Base-by-base conservation (phyloP, 2,797 vertebrate genomes). In the Ctenochaetus hawaiiensis region DNA sequence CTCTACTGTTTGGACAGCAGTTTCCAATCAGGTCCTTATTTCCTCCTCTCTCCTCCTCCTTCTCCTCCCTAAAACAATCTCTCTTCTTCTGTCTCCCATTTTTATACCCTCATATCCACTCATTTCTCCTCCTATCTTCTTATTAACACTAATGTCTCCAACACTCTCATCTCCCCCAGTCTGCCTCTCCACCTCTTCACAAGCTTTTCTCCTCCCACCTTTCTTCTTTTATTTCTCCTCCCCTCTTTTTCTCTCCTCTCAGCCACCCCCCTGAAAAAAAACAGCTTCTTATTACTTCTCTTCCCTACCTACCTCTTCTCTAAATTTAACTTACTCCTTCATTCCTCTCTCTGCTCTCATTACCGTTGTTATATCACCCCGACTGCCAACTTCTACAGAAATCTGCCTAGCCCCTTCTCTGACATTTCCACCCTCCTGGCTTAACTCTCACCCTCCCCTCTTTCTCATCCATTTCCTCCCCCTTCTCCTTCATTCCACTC, bases 371-470 rank as follows among this genome's bases (percentile, higher is more conserved):
- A 77, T 51, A 80, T 80, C 52, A 67, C 6, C 45, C 43, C 2
- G 0, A 59, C 72, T 63, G 56, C 75, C 64, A 81, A 43, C 77
- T 79, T 79, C 70, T 75, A 67, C 72, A 67, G 26, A 77, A 75
- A 53, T 53, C n/a, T 44, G 10, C 60, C 71, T 71, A 6, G 23
- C 43, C 67, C 56, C 23, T 23, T 75, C 56, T 69, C 71, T 71
- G 17, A 69, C 54, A 70, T 57, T 65, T 71, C 53, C 64, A 61
- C 67, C 67, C 66, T 77, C 81, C 1, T 12, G 26, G 68, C 3
- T 77, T 57, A 54, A 10, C 45, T 2, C 20, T 14, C 47, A 8
- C 52, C 30, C 45, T 47, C 52, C 14, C 10, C 18, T 57, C 44
- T 37, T 20, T 30, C 49, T 69, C 48, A 53, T 58, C 72, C 39